A percentile compares a stretch with the other conserved stretches of the same genome.
phyloP scores from a whole-genome alignment of 2,113 vertebrate species.

The Oreotrochilus melanogaster region DNA sequence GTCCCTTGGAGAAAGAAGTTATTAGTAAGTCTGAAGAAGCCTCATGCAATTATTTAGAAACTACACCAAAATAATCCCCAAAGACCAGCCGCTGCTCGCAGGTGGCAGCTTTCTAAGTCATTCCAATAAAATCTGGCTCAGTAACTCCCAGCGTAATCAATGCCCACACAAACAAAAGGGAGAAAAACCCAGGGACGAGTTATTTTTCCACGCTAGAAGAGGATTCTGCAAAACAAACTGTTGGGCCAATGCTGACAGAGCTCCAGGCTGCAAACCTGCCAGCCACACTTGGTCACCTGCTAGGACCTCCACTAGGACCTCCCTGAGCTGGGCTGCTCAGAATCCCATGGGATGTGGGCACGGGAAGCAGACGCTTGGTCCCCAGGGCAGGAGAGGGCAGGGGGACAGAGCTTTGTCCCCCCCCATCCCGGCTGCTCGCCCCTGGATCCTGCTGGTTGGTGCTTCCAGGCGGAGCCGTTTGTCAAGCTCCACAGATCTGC shows the following conservation, averaged over 20 bases:
- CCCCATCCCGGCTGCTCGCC: fast-evolving
- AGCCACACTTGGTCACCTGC: neutral
- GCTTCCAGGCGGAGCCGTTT: neutral
- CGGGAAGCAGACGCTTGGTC: fast-evolving
- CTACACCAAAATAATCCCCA: slow-evolving; percentile 25
- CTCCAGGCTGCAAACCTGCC: neutral
- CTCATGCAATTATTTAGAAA: slow-evolving; percentile 28
- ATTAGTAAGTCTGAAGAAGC: slow-evolving; percentile 32
- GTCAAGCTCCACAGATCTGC: neutral
- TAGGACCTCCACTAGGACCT: neutral
- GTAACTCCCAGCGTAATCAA: neutral
- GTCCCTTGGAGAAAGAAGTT: neutral
- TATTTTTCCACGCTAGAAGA: neutral
- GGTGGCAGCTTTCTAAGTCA: slow-evolving; percentile 39
- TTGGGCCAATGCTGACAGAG: fast-evolving
- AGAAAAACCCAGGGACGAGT: neutral
- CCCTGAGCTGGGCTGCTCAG: neutral
- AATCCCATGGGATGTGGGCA: neutral
- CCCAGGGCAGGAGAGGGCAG: neutral
- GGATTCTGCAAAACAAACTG: neutral
- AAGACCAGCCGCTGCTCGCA: neutral
- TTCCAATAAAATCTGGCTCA: slow-evolving; percentile 29
- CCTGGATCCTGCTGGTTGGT: fast-evolving
- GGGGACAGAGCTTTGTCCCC: fast-evolving
- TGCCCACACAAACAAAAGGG: slow-evolving; percentile 39